These are phyloP conservation scores for Tortricodes alternella DNA, from an alignment of 2,888 invertebrate genomes.

Conservation along the genomic window DNA sequence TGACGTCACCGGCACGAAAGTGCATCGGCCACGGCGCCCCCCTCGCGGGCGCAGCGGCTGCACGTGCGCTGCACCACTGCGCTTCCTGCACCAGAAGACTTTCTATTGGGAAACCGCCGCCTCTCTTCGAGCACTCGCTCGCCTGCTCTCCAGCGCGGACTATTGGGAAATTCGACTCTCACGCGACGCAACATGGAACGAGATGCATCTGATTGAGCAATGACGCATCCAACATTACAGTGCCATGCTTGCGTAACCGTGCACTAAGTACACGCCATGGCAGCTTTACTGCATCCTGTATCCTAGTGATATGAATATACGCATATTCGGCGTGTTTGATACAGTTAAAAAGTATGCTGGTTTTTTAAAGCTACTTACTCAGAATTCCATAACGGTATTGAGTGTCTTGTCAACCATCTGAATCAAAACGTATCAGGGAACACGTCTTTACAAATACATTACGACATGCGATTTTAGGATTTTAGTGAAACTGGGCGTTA, in stretches of 20 bases:
- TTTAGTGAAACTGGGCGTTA: too few species aligned
- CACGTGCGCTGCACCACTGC: slow-evolving; percentile 55
- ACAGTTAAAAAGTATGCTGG: too few species aligned
- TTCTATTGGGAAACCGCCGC: slow-evolving; percentile 76
- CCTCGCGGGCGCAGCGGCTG: slow-evolving; percentile 48
- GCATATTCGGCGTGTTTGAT: not conserved
- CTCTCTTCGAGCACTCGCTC: slow-evolving; percentile 48
- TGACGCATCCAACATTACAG: slow-evolving; percentile 53
- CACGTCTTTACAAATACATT: not conserved
- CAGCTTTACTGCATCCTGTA: slow-evolving; percentile 16
- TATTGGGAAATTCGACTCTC: slow-evolving; percentile 75
- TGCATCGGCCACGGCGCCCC: slow-evolving; percentile 76
- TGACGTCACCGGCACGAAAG: slow-evolving; percentile 80
- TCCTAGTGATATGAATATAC: not conserved
- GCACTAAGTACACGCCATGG: slow-evolving; percentile 40
- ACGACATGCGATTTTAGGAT: not conserved
- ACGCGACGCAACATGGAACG: slow-evolving; percentile 60
- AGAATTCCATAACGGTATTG: not conserved
- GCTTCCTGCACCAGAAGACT: slow-evolving; percentile 78
- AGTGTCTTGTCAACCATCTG: slow-evolving; percentile 18
- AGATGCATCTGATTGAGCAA: slow-evolving; percentile 79
- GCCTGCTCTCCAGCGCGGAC: slow-evolving; percentile 55
- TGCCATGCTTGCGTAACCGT: slow-evolving; percentile 64
- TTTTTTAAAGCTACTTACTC: slow-evolving; percentile 18
- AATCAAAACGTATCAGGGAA: slow-evolving; percentile 11